These are phyloP conservation scores for Choloepus didactylus DNA, from an alignment of 2,797 vertebrate genomes.

Conservation along the genomic window DNA sequence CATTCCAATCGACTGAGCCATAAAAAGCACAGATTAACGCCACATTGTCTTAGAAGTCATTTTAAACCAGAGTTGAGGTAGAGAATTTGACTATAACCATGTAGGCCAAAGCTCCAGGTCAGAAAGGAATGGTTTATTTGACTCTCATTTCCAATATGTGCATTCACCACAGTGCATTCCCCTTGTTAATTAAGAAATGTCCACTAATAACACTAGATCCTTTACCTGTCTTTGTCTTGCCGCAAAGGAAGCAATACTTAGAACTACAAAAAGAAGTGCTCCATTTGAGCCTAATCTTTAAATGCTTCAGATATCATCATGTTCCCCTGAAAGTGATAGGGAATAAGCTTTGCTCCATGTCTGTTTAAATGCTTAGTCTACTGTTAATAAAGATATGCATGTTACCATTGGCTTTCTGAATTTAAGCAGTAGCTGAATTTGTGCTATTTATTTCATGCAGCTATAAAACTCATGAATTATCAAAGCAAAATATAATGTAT, in stretches of 20 bases:
- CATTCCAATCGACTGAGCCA: not conserved
- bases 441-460: not conserved
- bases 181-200: not conserved
- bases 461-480: slow-evolving; percentile 20
- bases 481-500: not conserved
- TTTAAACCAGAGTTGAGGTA: not conserved
- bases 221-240: not conserved
- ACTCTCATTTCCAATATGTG: not conserved
- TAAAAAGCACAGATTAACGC: not conserved
- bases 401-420: slow-evolving; percentile 4
- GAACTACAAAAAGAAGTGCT: not conserved
- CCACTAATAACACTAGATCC: not conserved
- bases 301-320: not conserved
- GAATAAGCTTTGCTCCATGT: not conserved
- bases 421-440: not conserved
- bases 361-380: not conserved
- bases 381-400: not conserved
- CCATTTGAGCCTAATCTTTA: not conserved
- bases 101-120: not conserved
- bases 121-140: not conserved
- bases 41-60: not conserved
- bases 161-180: not conserved
- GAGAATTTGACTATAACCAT: not conserved
- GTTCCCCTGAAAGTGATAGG: not conserved
- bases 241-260: not conserved